Conservation (phyloP, 2,888 invertebrate species). For the Hypena proboscidalis region DNA sequence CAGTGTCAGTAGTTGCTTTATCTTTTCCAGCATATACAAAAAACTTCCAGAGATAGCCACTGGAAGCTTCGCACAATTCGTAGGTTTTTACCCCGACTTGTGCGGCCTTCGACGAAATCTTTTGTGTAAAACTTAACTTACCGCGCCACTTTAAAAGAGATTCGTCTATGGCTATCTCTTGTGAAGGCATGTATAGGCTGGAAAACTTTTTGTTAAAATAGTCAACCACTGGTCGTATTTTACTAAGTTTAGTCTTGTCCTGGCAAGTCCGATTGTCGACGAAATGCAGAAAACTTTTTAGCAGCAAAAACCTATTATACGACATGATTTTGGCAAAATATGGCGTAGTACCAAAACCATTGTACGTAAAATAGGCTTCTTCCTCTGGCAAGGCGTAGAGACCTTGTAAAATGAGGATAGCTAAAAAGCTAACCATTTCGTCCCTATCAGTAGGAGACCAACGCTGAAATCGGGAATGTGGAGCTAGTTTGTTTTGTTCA, state of each 20-base stretch:
- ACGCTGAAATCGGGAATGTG: conserved; percentile 2
- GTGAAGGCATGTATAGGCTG: conserved; percentile 22
- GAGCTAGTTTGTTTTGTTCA: conserved; percentile 6
- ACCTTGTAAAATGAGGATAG: not conserved
- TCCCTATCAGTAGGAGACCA: not conserved
- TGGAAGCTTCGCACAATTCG: conserved; percentile 5
- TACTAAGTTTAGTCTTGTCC: no score
- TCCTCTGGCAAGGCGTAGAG: not conserved
- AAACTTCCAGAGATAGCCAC: conserved; percentile 1
- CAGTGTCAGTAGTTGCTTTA: no score
- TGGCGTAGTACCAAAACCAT: conserved; percentile 27
- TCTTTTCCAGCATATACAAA: not conserved
- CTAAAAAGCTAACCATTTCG: not conserved
- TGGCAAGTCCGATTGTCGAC: no score
- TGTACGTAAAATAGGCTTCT: not conserved
- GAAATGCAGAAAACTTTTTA: no score
- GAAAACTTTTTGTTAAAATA: conserved; percentile 32
- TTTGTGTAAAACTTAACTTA: no score
- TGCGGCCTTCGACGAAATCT: no score
- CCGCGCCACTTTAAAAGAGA: no score
- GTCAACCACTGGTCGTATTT: conserved; percentile 31
- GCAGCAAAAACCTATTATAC: no score
- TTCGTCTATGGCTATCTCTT: conserved; percentile 40
- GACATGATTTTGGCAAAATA: conserved; percentile 33
- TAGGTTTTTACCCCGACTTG: no score